These are phyloP conservation scores for Eurytemora carolleeae DNA, from an alignment of 1,140 invertebrate genomes.

Conservation along the genomic window DNA sequence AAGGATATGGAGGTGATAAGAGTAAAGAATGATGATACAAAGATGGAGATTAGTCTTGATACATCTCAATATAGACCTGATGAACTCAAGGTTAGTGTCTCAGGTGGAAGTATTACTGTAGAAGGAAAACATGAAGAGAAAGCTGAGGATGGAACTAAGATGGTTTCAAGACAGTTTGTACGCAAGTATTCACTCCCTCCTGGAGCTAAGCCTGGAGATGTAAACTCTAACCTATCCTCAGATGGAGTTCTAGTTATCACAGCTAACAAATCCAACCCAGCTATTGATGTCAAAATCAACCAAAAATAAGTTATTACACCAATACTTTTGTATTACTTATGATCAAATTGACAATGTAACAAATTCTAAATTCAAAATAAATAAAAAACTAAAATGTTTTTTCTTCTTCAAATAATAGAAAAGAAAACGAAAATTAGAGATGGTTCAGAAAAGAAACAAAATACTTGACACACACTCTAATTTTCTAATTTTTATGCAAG, in stretches of 20 bases:
- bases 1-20: not conserved
- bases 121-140: constrained; percentile 14
- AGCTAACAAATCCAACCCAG: not conserved
- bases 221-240: constrained; percentile 12
- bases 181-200: constrained; percentile 9
- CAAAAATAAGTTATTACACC: too few relatives aligned
- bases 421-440: too few relatives aligned
- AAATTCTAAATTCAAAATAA: too few relatives aligned
- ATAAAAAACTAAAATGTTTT: too few relatives aligned
- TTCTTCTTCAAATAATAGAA: too few relatives aligned
- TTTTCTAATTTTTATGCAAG: too few relatives aligned
- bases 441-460: too few relatives aligned
- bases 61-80: constrained; percentile 8
- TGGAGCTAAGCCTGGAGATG: not conserved
- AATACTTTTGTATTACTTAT: too few relatives aligned
- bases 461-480: too few relatives aligned
- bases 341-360: too few relatives aligned
- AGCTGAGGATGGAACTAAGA: constrained; percentile 3
- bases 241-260: constrained; percentile 13
- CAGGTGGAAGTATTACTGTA: constrained; percentile 2
- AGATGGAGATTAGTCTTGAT: constrained; percentile 10
- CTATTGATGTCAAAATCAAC: too few relatives aligned
- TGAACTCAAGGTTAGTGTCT: constrained; percentile 12
- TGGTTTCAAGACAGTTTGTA: constrained; percentile 10
- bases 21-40: constrained; percentile 5